These are phyloP conservation scores for Anthopleura xanthogrammica DNA, from an alignment of 92 coral and sea anemone genomes.

Conservation along the genomic window DNA sequence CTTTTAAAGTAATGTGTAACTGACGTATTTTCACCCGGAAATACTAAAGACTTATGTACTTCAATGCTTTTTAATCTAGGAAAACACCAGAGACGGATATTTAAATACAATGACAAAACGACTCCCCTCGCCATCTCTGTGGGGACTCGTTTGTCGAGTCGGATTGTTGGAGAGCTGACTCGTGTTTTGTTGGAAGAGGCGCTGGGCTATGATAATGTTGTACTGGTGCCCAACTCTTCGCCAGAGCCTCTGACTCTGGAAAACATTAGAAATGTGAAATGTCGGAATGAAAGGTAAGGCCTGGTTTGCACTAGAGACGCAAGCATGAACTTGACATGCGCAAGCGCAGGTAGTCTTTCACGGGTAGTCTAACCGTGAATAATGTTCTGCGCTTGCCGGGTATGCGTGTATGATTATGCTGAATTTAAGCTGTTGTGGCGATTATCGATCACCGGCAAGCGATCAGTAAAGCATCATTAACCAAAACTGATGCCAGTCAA, in stretches of 20 bases:
- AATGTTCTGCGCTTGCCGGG: too few relatives aligned
- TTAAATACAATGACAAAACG: conserved; percentile 19
- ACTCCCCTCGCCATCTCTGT: conserved; percentile 50
- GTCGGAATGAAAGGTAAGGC: conserved; percentile 6
- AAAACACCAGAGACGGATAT: background rate
- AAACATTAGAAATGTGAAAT: conserved; percentile 15
- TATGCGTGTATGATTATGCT: too few relatives aligned
- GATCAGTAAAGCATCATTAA: too few relatives aligned
- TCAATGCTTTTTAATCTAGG: background rate
- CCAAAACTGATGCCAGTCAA: too few relatives aligned
- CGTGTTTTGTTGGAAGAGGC: conserved; percentile 61
- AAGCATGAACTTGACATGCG: too few relatives aligned
- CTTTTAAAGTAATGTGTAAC: background rate
- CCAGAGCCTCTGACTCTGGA: conserved; percentile 26
- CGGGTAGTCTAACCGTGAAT: too few relatives aligned
- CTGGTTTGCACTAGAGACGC: too few relatives aligned
- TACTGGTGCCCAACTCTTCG: conserved; percentile 11
- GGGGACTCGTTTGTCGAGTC: conserved; percentile 43
- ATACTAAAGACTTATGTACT: background rate
- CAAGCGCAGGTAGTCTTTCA: too few relatives aligned
- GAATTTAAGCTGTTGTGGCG: too few relatives aligned
- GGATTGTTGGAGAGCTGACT: conserved; percentile 39
- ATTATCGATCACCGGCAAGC: too few relatives aligned
- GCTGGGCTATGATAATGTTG: conserved; percentile 62
- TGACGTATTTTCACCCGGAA: background rate